Evolutionary conservation across 2,113 vertebrate genomes (phyloP).

Genomic region (Megaptera novaeangliae): DNA sequence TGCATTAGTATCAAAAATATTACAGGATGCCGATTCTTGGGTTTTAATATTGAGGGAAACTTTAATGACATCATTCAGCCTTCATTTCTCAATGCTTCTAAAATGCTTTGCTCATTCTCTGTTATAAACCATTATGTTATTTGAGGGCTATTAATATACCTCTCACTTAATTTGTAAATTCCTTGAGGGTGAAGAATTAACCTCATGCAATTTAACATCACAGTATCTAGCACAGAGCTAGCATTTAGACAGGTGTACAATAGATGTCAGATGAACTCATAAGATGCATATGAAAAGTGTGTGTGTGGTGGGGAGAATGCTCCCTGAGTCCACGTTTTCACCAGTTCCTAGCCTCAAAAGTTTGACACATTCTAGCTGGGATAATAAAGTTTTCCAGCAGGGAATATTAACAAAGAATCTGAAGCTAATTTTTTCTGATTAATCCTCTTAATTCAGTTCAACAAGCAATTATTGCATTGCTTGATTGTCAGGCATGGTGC

Average conservation of each 20-base stretch:
- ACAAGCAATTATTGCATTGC: neutral
- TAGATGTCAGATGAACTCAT: neutral
- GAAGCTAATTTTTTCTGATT: neutral
- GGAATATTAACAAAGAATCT: neutral
- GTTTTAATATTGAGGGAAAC: neutral
- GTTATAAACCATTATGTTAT: neutral
- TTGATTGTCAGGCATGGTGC: fast-evolving
- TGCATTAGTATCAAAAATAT: neutral
- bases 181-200: neutral
- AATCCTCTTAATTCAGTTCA: neutral
- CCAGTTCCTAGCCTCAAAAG: neutral
- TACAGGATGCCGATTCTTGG: neutral
- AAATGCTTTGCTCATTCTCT: neutral
- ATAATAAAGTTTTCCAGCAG: neutral
- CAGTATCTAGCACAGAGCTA: neutral
- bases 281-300: neutral
- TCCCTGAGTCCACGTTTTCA: neutral
- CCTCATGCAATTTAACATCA: neutral
- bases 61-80: neutral
- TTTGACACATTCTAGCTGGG: neutral
- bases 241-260: neutral
- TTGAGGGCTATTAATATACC: neutral
- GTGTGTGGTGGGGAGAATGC: neutral
- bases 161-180: neutral
- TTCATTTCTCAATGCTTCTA: neutral